Conservation (phyloP, 2,888 invertebrate genomes). For the Stenotaenia linearis region DNA sequence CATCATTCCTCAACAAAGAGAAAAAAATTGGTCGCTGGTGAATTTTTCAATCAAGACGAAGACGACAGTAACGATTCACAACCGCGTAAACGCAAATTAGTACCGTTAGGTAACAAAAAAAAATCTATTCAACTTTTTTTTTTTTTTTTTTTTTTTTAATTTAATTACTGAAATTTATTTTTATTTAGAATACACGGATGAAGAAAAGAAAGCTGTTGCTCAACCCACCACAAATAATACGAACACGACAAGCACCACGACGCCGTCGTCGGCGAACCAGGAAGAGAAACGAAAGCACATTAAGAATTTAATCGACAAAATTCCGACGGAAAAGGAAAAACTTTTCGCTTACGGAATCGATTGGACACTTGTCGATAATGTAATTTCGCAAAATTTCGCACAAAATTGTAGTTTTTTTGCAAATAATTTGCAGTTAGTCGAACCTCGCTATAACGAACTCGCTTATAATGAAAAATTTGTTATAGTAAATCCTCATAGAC, state of each 20-base stretch:
- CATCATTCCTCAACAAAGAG: not conserved
- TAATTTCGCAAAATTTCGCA: constrained; percentile 50
- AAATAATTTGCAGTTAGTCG: too few species aligned
- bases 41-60: constrained; percentile 81
- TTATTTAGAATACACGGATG: constrained; percentile 63
- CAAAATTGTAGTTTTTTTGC: too few species aligned
- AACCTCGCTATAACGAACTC: too few species aligned
- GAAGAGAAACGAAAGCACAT: constrained; percentile 96
- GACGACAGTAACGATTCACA: constrained; percentile 48
- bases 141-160: not conserved
- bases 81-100: constrained; percentile 64
- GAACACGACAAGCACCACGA: not conserved
- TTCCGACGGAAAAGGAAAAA: constrained; percentile 94
- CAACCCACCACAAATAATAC: constrained; percentile 35
- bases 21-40: constrained; percentile 71
- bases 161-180: constrained; percentile 41
- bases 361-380: constrained; percentile 73
- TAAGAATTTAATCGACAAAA: constrained; percentile 94
- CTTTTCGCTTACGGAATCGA: constrained; percentile 92
- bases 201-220: constrained; percentile 53
- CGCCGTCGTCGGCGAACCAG: constrained; percentile 42
- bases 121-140: too few species aligned
- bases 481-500: too few species aligned
- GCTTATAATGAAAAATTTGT: too few species aligned
- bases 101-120: constrained; percentile 59